These are phyloP conservation scores for Burhinus oedicnemus DNA, from an alignment of 2,113 vertebrate species.

Conservation along the genomic window DNA sequence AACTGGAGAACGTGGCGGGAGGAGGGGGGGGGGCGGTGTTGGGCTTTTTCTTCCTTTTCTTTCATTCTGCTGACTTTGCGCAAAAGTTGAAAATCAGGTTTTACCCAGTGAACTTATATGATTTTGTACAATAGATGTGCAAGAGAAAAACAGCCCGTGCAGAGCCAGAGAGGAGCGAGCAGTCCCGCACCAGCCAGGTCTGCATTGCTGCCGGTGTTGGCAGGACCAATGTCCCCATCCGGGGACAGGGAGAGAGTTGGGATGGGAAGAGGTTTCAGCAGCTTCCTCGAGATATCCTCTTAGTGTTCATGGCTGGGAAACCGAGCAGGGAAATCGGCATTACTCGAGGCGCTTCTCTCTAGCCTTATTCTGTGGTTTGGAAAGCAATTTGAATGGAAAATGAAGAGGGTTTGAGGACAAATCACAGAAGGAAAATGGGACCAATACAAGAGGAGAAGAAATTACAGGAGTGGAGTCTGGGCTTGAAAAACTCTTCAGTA, in stretches of 20 bases:
- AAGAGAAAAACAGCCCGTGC: neutral
- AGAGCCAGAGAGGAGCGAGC: neutral
- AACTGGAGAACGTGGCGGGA: neutral
- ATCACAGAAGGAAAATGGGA: neutral
- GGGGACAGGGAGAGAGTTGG: neutral
- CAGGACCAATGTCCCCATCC: fast-evolving
- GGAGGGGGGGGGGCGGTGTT: neutral
- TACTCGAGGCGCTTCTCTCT: neutral
- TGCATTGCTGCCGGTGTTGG: fast-evolving
- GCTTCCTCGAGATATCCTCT: neutral
- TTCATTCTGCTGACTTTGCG: slow-evolving; percentile 42
- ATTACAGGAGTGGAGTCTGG: neutral
- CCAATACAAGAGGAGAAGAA: neutral
- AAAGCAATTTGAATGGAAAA: slow-evolving; percentile 49
- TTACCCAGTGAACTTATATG: neutral
- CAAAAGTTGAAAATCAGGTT: slow-evolving; percentile 32
- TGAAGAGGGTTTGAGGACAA: neutral
- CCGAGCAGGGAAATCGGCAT: neutral
- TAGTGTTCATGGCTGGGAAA: neutral
- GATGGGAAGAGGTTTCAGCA: neutral
- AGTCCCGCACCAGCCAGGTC: neutral
- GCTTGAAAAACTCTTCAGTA: slow-evolving; percentile 23
- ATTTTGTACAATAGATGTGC: neutral
- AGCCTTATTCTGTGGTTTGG: slow-evolving; percentile 2
- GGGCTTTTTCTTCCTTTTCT: neutral